Evolutionary conservation across 2,888 invertebrate genomes (phyloP), one percentile per base, ranked within the genome.

Genomic region (Thalpophila matura): DNA sequence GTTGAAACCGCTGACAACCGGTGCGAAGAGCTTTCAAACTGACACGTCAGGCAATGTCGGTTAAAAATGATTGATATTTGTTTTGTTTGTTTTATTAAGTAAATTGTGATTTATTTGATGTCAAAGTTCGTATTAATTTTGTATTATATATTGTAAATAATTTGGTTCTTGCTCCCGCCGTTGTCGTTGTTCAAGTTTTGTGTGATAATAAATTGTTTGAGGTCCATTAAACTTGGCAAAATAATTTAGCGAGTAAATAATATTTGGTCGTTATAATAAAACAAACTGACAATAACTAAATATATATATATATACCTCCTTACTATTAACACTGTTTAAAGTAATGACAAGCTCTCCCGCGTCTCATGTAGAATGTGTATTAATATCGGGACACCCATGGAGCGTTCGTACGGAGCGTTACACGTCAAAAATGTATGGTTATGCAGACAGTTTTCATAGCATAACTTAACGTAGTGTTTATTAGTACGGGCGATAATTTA

Each of bases 1-100:
- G 73, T 60, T 66, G 18, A 26, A 59, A 46, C 56, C 37, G 35
- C 46, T 42, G 29, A 29, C 49, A 49, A 35, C 26, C 12, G 49
- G 31, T 42, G 24, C 40, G 22, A 69, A 50, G n/a, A 26, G 18
- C 5, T 61, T 38, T 49, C 20, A 46, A 37, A 59, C 20, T 42
- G 22, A 22, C n/a, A 22, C 40, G n/a, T 12, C 42, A 16, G n/a
- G n/a, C n/a, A n/a, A 31, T 54, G 45, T 54, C 43, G 47, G 35
- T 38, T 51, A 31, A 27, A 51, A 64, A 24, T 71, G 4, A 50
- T 27, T 26, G 29, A 49, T 31, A 31, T 35, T 42, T 62, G 51
- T 35, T 45, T 55, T 27, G 27, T 42, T 29, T 26, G 29, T 26
- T 57, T 29, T 12, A 45, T 9, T 38, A 45, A 29, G n/a, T 14